These are phyloP conservation scores for Clupea harengus DNA, from an alignment of 2,113 vertebrate species.

Conservation along the genomic window DNA sequence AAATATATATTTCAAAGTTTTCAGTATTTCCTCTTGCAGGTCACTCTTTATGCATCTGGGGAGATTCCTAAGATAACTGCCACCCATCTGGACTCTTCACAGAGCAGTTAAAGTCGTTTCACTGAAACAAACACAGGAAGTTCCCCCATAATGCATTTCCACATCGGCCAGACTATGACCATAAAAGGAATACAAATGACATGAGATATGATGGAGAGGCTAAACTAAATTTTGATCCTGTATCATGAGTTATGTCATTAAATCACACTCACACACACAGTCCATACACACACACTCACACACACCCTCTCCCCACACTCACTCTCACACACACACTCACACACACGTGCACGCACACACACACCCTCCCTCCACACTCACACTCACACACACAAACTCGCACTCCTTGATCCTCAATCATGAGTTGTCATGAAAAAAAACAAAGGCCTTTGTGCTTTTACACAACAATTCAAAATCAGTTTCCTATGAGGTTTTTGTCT, in stretches of 20 bases:
- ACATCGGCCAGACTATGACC: background rate
- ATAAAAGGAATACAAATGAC: conserved; percentile 11
- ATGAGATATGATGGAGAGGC: background rate
- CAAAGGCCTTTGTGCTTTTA: background rate
- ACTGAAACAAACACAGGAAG: conserved; percentile 7
- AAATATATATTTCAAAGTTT: background rate
- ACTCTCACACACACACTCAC: too few species aligned
- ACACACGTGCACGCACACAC: too few species aligned
- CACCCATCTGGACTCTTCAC: background rate
- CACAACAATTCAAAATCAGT: background rate
- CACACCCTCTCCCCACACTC: too few species aligned
- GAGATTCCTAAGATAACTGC: background rate
- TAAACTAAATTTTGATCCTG: background rate
- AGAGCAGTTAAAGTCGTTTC: background rate
- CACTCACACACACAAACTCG: too few species aligned
- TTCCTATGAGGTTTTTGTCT: background rate
- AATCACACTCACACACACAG: too few species aligned
- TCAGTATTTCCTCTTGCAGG: background rate
- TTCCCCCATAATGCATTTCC: background rate
- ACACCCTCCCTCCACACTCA: too few species aligned
- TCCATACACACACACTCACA: too few species aligned
- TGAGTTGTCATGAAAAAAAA: too few species aligned
- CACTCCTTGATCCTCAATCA: too few species aligned
- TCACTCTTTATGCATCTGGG: background rate
- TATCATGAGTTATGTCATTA: background rate